Evolutionary conservation across 2,113 vertebrate species (phyloP), one percentile per base, ranked within the genome.

Genomic region (Isurus oxyrinchus): DNA sequence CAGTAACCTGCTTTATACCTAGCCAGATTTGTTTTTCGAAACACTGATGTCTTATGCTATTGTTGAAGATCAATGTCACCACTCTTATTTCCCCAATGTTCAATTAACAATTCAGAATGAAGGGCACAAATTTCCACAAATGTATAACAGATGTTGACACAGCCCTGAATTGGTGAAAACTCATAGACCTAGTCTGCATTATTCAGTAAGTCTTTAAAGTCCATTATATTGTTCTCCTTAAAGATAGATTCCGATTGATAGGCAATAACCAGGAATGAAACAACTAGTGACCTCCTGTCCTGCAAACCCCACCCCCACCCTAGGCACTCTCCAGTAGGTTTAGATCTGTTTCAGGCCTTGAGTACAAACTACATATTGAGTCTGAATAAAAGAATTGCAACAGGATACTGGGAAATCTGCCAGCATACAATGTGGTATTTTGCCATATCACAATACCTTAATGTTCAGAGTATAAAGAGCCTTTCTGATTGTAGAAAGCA

Each of bases 331-430:
- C 72, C 72, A 76, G 72, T 76, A 84, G 40, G 81, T 19, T 84
- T 44, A 44, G 4, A 84, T 84, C 40, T 84, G 40, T 44, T 84
- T 84, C 81, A 84, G 40, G 6, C 40, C 81, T 49, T 44, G 81
- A 49, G 81, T 84, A 84, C n/a, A 81, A 81, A 81, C n/a, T 81
- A n/a, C 76, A 81, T 81, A 44, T 44, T 84, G 81, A 84, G 81
- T 49, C 81, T 84, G 81, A 84, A 84, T 84, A 49, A 44, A 84
- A 21, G 81, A 84, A 84, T 84, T 40, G n/a, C 81, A 84, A 84
- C 81, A 49, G 81, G 81, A 44, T 44, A 84, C 40, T 84, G 81
- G 81, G 81, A 84, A 84, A 84, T 44, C 81, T 84, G 81, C 81
- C 81, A 84, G 21, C 81, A 23, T 44, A 49, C 14, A 84, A 84